Evolutionary conservation across 2,888 invertebrate genomes (phyloP).

Genomic region (Drosophila silvestris): DNA sequence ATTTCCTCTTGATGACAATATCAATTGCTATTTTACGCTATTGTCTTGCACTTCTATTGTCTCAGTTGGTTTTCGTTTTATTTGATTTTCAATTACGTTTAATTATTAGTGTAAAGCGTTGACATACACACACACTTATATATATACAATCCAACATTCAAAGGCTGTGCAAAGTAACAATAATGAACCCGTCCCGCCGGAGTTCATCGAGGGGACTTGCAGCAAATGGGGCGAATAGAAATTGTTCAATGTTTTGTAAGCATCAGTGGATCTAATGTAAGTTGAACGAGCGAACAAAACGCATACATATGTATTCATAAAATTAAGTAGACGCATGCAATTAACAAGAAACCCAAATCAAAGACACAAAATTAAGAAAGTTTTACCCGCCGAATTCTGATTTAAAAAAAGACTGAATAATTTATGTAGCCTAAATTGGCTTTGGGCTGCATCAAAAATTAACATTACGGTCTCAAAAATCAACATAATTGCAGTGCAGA

Average conservation of each 20-base stretch:
- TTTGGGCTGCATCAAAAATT: constrained; percentile 35
- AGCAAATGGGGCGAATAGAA: constrained; percentile 60
- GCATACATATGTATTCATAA: constrained; percentile 17
- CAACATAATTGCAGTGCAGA: background rate
- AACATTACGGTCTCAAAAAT: constrained; percentile 9
- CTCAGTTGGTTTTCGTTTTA: constrained; percentile 63
- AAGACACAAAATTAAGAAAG: constrained; percentile 26
- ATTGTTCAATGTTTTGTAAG: constrained; percentile 70
- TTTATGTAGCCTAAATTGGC: constrained; percentile 44
- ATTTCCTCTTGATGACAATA: constrained; percentile 79
- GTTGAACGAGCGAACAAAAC: constrained; percentile 31
- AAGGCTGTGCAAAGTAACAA: constrained; percentile 7
- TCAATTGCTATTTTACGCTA: constrained; percentile 76
- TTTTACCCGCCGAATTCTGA: constrained; percentile 15
- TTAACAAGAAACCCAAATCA: constrained; percentile 23
- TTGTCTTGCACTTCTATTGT: constrained; percentile 74
- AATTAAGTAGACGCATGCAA: constrained; percentile 46
- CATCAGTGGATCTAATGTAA: constrained; percentile 37
- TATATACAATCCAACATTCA: background rate
- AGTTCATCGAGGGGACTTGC: constrained; percentile 4
- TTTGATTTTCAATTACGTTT: constrained; percentile 79
- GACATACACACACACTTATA: constrained; percentile 20
- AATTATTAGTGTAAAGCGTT: constrained; percentile 78
- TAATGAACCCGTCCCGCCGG: constrained; percentile 6
- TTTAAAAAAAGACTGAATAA: constrained; percentile 28